Base-by-base conservation (phyloP, 2,888 invertebrate species). In the Orthonychiurus folsomi region DNA sequence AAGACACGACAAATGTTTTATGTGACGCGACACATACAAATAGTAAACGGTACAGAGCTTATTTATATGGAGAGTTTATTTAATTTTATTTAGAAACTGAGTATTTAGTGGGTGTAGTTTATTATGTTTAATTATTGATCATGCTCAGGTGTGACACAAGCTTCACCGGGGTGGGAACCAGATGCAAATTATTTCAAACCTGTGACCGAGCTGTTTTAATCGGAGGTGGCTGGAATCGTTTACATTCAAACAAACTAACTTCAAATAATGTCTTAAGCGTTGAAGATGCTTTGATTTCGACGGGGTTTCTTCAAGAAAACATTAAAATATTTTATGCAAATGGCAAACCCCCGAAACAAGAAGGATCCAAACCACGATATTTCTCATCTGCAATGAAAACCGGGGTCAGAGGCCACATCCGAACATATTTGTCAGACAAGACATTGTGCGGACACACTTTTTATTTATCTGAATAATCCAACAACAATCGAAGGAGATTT, bases 261-360 rank as follows among this genome's bases (percentile, higher is more conserved):
- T 69, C 75, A 52, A 62, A 74, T 23, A 79, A 79, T 66, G 69
- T 80, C 18, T 68, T 73, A 20, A 67, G 71, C 9, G 74, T 80
- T 64, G 77, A 78, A 67, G 73, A 74, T 37, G 76, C 78, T 75
- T 74, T 81, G 20, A 69, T 76, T 48, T 71, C 73, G 20, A 77
- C 78, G 69, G 80, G 80, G 28, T 81, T 80, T 72, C 74, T 75
- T 25, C 74, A 76, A 50, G 74, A 76, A 59, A 79, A 80, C 68
- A 78, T 81, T 62, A 79, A 80, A 70, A 75, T 78, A 3, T 81
- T 81, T 74, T 80, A 76, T 69, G 80, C 79, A 37, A 80, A 80
- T 67, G 80, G 80, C 2, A 53, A 57, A n/a, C 5, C 52, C 21
- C 52, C 52, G 9, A 37, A 37, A 37, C 9, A 9, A 5, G 5